Base-by-base conservation (phyloP, 1,140 invertebrate species). In the Pissodes strobi region DNA sequence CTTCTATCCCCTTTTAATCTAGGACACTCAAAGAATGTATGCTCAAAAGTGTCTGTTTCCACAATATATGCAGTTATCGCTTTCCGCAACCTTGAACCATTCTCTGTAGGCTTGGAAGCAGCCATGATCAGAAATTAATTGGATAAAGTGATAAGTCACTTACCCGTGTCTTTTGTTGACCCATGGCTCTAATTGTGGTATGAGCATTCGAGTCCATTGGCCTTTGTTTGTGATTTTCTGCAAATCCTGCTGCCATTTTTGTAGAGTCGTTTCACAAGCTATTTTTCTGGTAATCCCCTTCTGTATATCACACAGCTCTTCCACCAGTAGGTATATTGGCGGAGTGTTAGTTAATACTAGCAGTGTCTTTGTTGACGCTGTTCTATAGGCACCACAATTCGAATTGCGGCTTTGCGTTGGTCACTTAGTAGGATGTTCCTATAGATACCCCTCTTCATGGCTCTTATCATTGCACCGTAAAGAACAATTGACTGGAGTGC, bases 121-220 rank as follows among this genome's bases (percentile, higher is more conserved):
- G 1, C 73, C 70, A 45, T 77, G 74, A 10, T 69, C 73, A 18
- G 69, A 62, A 2, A 76, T 39, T 19, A 70, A 49, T 61, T 76
- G 75, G 0, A 66, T 71, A 10, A 76, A 15, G 13, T 67, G 61
- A 63, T 57, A 74, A 22, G 69, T 64, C 13, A 70, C 43, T 5
- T 51, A 38, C 1, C 70, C 72, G 34, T 66, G 56, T 10, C 62
- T 38, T 19, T 68, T 27, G 22, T 62, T 49, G 2, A 67, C 17
- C 72, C 69, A 67, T 8, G 1, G 8, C 15, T 55, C 39, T 25
- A 67, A 18, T 25, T 58, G 15, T 1, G 66, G 56, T n/a, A 58
- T 58, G 3, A 62, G 27, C 10, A 9, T 34, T 2, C 41, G 9
- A 3, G 62, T 64, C 68, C 41, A 72, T 18, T 2, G 60, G 56